These are phyloP conservation scores for Spatula clypeata DNA, from an alignment of 2,797 vertebrate species.

Conservation along the genomic window DNA sequence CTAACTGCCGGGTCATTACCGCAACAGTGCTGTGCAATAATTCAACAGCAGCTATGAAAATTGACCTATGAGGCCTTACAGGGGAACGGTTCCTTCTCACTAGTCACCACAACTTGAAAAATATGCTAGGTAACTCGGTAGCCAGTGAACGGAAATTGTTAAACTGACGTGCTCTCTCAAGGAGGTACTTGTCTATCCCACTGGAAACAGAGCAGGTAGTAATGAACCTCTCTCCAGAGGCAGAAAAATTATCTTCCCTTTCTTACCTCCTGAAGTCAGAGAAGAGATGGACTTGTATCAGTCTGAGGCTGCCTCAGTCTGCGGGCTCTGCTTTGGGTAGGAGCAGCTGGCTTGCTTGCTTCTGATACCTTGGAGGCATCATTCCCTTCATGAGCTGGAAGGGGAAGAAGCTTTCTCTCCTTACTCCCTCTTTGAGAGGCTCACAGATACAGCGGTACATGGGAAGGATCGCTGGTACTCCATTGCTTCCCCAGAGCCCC, in stretches of 20 bases:
- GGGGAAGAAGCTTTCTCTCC: background rate
- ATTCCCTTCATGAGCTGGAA: slow-evolving; percentile 15
- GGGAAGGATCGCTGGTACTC: slow-evolving; percentile 18
- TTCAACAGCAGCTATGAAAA: background rate
- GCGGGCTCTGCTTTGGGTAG: background rate
- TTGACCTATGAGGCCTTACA: background rate
- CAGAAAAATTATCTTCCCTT: background rate
- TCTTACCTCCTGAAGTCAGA: background rate
- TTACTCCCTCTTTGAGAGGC: background rate
- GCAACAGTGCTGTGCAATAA: background rate
- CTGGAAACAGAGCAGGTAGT: background rate
- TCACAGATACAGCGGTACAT: background rate
- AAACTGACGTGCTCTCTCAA: background rate
- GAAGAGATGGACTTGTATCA: background rate
- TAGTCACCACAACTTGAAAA: background rate
- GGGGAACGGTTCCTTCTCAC: background rate
- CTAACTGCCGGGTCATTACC: background rate
- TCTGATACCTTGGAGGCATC: background rate
- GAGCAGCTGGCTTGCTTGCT: background rate
- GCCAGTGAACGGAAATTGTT: background rate
- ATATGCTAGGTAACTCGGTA: background rate
- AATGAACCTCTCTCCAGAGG: background rate
- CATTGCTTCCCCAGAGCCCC: slow-evolving; percentile 41
- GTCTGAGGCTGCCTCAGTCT: background rate
- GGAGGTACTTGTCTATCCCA: background rate